A percentile compares a stretch with the other conserved stretches of the same genome.
Conservation (phyloP, 1,140 invertebrate genomes). For the Drosophila lacteicornis region DNA sequence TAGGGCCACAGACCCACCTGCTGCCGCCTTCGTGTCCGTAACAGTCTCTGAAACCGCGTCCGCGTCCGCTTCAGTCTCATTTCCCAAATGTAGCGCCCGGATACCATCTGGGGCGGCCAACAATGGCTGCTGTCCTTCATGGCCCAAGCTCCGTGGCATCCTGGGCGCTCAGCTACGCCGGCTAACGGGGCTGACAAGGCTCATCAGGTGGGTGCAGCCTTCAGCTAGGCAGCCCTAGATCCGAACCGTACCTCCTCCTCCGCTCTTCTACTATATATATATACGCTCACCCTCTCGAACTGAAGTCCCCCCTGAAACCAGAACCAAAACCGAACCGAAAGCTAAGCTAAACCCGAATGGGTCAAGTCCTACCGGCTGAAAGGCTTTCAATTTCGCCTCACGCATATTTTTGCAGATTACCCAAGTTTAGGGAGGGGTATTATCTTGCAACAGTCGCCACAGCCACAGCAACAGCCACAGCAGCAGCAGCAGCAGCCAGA, state of each 20-base stretch:
- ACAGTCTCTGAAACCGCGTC: constrained; percentile 28
- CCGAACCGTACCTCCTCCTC: constrained; percentile 1
- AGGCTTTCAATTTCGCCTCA: constrained; percentile 61
- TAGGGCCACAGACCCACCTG: constrained; percentile 29
- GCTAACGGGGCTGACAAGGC: constrained; percentile 57
- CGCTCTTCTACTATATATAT: constrained; percentile 15
- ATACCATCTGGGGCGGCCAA: constrained; percentile 17
- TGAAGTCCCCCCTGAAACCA: not conserved
- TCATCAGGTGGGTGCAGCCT: constrained; percentile 73
- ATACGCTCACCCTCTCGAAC: constrained; percentile 10
- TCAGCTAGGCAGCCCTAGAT: constrained; percentile 21
- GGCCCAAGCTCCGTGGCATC: constrained; percentile 49
- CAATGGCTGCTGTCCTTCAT: constrained; percentile 36
- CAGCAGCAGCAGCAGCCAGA: constrained; percentile 29
- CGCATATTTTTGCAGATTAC: constrained; percentile 83
- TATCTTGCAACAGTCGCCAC: constrained; percentile 71
- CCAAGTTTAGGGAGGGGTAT: constrained; percentile 84
- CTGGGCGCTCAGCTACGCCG: constrained; percentile 60
- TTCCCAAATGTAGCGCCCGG: constrained; percentile 27
- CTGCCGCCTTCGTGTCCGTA: constrained; percentile 17
- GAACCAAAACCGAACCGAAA: constrained; percentile 3
- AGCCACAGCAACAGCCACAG: constrained; percentile 17
- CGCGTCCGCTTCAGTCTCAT: constrained; percentile 31
- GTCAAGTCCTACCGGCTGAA: constrained; percentile 29
- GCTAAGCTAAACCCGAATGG: constrained; percentile 7